phyloP scores from a whole-genome alignment of 2,888 invertebrate species.

The Spialia ferax region DNA sequence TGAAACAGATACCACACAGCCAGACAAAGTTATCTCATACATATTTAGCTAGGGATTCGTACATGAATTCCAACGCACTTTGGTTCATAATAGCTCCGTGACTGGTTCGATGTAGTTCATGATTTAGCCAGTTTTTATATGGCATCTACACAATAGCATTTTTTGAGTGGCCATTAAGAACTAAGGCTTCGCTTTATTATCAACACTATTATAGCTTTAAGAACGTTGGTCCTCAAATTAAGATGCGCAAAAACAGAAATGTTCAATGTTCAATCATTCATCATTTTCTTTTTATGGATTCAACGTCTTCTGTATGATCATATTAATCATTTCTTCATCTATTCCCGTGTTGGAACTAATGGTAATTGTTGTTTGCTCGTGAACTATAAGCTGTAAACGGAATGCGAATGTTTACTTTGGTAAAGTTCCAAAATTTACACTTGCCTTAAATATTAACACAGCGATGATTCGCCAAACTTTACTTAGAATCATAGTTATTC shows the following conservation, averaged over 20 bases:
- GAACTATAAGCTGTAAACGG: constrained; percentile 15
- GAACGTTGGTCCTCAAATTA: neutral
- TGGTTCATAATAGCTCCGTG: constrained; percentile 1
- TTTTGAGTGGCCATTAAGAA: neutral
- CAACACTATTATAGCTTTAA: neutral
- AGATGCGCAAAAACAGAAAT: neutral
- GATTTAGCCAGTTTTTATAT: neutral
- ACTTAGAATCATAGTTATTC: constrained; percentile 30
- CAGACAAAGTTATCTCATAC: constrained; percentile 8
- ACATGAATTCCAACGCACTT: neutral
- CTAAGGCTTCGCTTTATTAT: neutral
- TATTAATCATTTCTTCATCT: neutral
- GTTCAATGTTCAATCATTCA: neutral
- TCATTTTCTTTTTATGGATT: neutral
- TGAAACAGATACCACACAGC: constrained; percentile 25
- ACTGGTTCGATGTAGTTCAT: neutral
- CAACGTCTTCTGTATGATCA: neutral
- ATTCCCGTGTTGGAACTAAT: neutral
- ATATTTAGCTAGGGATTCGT: constrained; percentile 6
- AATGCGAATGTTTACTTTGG: constrained; percentile 32
- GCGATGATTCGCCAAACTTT: constrained; percentile 21
- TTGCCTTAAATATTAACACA: constrained; percentile 19
- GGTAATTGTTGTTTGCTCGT: too few relatives aligned
- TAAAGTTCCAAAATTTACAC: constrained; percentile 30
- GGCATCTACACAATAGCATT: neutral